Evolutionary conservation across 2,113 vertebrate genomes (phyloP).

Genomic region (Telmatochromis sp.): DNA sequence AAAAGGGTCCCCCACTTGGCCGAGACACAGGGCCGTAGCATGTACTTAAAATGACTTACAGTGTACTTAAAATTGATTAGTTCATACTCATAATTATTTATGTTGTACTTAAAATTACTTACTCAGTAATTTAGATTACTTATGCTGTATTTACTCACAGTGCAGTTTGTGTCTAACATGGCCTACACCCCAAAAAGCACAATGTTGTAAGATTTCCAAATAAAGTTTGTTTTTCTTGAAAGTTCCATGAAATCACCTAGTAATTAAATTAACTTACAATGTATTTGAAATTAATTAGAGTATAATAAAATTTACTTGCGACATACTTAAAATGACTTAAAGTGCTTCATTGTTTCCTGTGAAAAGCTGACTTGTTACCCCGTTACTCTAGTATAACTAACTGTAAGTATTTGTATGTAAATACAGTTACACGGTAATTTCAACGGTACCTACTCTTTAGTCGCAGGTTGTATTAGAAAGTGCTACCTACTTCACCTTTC

Average conservation of each 20-base stretch:
- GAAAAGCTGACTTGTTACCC: neutral
- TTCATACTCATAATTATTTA: neutral
- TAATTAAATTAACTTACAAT: neutral
- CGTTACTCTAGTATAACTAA: neutral
- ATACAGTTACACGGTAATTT: neutral
- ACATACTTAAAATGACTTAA: neutral
- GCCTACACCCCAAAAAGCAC: neutral
- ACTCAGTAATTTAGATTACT: neutral
- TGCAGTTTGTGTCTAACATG: neutral
- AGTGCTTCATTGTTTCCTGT: neutral
- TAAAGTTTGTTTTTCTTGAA: neutral
- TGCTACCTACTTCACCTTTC: neutral
- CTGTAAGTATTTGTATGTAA: neutral
- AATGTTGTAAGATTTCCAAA: neutral
- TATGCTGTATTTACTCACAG: neutral
- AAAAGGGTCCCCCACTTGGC: neutral
- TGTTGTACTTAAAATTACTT: neutral
- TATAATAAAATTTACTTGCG: neutral
- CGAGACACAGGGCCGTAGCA: neutral
- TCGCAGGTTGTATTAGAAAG: neutral
- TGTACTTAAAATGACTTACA: neutral
- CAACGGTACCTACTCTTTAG: neutral
- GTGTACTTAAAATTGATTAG: neutral
- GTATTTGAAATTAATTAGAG: neutral
- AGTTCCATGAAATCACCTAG: neutral